These are phyloP conservation scores for Melanotaenia nigrans DNA, from an alignment of 2,797 vertebrate genomes.

Conservation along the genomic window DNA sequence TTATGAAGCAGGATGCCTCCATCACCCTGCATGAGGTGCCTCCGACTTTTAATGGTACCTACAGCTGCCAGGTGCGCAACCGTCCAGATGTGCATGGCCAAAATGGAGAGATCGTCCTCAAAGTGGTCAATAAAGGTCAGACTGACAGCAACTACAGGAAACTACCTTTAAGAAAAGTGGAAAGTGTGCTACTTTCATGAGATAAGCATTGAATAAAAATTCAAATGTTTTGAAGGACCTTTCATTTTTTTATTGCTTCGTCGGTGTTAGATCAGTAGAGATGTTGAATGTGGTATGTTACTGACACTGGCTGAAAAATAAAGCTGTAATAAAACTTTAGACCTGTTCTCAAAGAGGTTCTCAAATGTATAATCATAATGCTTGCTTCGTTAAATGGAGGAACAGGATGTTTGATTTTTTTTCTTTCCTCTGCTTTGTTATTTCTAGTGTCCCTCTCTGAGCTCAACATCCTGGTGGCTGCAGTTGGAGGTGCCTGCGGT, in stretches of 20 bases:
- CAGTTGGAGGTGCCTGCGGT: slow-evolving; percentile 83
- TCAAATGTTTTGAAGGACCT: neutral
- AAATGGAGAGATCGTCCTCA: slow-evolving; percentile 83
- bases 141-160: neutral
- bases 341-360: neutral
- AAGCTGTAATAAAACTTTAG: neutral
- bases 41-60: slow-evolving; percentile 91
- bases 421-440: slow-evolving; percentile 2
- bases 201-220: neutral
- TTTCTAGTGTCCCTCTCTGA: slow-evolving; percentile 81
- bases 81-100: slow-evolving; percentile 86
- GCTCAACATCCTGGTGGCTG: slow-evolving; percentile 85
- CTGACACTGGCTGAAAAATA: neutral
- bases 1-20: slow-evolving; percentile 83
- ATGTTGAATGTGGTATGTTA: neutral
- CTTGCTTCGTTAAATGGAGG: neutral
- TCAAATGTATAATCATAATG: neutral
- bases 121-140: slow-evolving; percentile 84
- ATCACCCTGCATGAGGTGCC: slow-evolving; percentile 86
- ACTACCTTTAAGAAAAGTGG: neutral
- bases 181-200: neutral
- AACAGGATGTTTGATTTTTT: neutral
- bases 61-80: slow-evolving; percentile 91
- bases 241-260: neutral
- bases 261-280: neutral